phyloP scores from a whole-genome alignment of 2,113 vertebrate genomes.

The Physeter macrocephalus region DNA sequence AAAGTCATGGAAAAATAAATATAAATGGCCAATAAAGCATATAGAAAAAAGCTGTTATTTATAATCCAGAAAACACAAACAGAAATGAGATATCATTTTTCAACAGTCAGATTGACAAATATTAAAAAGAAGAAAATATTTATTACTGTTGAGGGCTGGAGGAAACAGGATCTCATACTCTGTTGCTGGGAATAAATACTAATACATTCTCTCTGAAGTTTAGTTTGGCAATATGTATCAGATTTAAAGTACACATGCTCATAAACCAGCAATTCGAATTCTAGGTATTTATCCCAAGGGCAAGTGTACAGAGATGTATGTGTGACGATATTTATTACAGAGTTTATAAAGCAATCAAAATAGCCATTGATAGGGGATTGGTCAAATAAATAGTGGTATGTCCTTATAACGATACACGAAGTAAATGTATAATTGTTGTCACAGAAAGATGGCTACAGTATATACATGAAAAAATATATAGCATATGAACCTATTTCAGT shows the following conservation, averaged over 20 bases:
- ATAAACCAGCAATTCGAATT: neutral
- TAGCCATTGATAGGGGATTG: neutral
- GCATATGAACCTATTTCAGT: neutral
- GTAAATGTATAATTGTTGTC: neutral
- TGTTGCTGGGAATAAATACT: neutral
- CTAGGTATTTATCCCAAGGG: neutral
- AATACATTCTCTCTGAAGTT: neutral
- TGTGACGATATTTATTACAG: neutral
- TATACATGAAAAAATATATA: neutral
- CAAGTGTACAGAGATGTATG: neutral
- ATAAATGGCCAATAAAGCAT: neutral
- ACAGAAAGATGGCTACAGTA: neutral
- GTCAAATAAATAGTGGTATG: neutral
- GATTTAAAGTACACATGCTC: neutral
- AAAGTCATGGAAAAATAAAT: neutral
- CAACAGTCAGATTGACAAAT: neutral
- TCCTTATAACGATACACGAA: neutral
- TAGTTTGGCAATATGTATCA: neutral
- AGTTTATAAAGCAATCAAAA: slow-evolving; percentile 11
- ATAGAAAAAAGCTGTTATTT: slow-evolving; percentile 19
- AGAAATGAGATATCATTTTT: neutral
- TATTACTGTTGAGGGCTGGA: neutral
- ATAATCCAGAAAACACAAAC: neutral
- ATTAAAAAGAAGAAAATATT: neutral
- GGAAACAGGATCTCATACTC: neutral